Conservation (phyloP, 1,140 invertebrate genomes). For the Telenomus remus region DNA sequence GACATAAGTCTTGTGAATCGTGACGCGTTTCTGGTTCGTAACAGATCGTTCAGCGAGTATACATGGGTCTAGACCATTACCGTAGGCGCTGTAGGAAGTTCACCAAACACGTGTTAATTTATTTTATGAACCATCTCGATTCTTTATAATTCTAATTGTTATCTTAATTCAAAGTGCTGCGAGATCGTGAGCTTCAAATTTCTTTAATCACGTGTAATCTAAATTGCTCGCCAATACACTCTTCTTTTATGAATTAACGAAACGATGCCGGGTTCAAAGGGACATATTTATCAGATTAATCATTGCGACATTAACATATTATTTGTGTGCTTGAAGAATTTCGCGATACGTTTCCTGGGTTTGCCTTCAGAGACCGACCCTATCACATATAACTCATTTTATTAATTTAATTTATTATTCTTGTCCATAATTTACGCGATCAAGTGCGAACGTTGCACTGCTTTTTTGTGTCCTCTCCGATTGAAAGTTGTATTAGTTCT, state of each 20-base stretch:
- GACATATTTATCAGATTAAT: constrained; percentile 39
- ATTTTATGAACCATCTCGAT: constrained; percentile 33
- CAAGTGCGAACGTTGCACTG: background rate
- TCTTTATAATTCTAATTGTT: constrained; percentile 46
- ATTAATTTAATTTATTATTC: constrained; percentile 36
- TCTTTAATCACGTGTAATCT: no score
- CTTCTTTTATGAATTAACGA: constrained; percentile 13
- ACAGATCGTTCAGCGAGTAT: constrained; percentile 46
- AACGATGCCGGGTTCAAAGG: constrained; percentile 15
- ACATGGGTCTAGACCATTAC: constrained; percentile 51
- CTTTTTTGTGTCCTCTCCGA: background rate
- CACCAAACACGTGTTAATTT: constrained; percentile 48
- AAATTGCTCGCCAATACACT: no score
- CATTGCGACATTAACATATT: constrained; percentile 42
- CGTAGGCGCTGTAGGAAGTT: constrained; percentile 41
- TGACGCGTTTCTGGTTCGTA: constrained; percentile 53
- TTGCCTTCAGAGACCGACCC: constrained; percentile 12
- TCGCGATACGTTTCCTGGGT: constrained; percentile 27
- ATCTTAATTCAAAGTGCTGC: constrained; percentile 30
- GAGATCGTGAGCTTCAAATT: constrained; percentile 1
- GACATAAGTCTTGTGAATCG: constrained; percentile 55
- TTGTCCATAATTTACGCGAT: constrained; percentile 17
- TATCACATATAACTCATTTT: constrained; percentile 28
- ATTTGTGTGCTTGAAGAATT: constrained; percentile 32
- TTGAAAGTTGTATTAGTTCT: background rate